Percentiles rank a stretch among this genome's conserved stretches.
Conservation (phyloP, 2,888 invertebrate genomes). For the Gasteruption jaculator region DNA sequence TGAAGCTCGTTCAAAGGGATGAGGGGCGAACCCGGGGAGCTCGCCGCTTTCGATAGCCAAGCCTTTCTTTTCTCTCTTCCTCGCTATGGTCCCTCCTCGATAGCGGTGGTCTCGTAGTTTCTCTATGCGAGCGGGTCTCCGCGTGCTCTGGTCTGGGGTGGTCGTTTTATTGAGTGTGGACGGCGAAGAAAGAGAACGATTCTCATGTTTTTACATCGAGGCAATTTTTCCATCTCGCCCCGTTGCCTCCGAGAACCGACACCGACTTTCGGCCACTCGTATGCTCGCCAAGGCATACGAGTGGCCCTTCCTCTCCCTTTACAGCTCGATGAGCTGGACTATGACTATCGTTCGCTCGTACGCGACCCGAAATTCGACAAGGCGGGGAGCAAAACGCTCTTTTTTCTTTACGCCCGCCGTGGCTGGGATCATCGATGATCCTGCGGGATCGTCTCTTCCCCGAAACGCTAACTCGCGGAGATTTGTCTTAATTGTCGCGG, state of each 20-base stretch:
- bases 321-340: too few species aligned
- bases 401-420: too few species aligned
- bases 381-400: constrained; percentile 27
- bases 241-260: constrained; percentile 39
- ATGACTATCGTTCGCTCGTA: constrained; percentile 27
- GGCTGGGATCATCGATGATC: too few species aligned
- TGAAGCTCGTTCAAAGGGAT: constrained; percentile 30
- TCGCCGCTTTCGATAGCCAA: constrained; percentile 45
- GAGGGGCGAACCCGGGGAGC: constrained; percentile 11
- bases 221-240: constrained; percentile 51
- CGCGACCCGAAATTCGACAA: constrained; percentile 35
- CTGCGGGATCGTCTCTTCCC: constrained; percentile 22
- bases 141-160: constrained; percentile 28
- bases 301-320: constrained; percentile 10
- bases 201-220: constrained; percentile 53
- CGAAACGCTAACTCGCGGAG: not conserved
- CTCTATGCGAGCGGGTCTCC: constrained; percentile 27
- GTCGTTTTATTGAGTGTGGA: constrained; percentile 48
- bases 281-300: constrained; percentile 16
- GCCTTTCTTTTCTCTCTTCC: constrained; percentile 23
- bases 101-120: too few species aligned
- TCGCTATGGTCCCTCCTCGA: constrained; percentile 9
- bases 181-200: constrained; percentile 43
- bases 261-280: constrained; percentile 35
- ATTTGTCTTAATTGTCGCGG: too few species aligned